phyloP scores from a whole-genome alignment of 2,888 invertebrate species.

The Sericinus montela region DNA sequence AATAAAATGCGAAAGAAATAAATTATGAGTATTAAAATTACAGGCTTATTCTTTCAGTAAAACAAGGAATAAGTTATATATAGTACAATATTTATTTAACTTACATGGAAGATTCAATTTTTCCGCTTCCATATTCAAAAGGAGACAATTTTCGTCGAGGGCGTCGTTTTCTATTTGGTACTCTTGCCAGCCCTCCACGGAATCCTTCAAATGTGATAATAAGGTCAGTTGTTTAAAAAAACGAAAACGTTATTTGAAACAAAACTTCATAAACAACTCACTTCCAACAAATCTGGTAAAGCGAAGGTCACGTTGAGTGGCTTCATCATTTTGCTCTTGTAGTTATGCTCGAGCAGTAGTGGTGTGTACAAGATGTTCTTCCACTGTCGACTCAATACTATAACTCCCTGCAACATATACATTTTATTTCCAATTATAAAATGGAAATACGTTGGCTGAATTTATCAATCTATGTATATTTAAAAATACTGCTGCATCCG shows the following conservation, averaged over 20 bases:
- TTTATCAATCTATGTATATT: too few species aligned
- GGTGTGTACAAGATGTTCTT: constrained; percentile 97
- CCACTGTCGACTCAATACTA: constrained; percentile 97
- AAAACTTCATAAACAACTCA: constrained; percentile 36
- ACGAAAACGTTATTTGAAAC: too few species aligned
- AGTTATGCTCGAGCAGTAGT: constrained; percentile 91
- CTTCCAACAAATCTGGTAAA: constrained; percentile 90
- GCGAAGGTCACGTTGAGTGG: constrained; percentile 94
- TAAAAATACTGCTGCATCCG: too few species aligned
- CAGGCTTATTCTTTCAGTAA: too few species aligned
- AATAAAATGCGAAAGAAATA: too few species aligned
- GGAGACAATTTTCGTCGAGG: constrained; percentile 68
- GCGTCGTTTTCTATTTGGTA: constrained; percentile 62
- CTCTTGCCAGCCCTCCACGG: constrained; percentile 70
- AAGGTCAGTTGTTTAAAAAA: too few species aligned
- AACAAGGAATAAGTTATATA: too few species aligned
- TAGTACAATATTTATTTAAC: too few species aligned
- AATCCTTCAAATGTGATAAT: constrained; percentile 43
- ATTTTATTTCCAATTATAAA: too few species aligned
- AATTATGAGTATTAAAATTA: too few species aligned
- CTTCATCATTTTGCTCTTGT: constrained; percentile 89
- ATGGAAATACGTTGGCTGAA: too few species aligned
- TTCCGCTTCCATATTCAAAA: constrained; percentile 65
- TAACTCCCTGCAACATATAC: constrained; percentile 85
- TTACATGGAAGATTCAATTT: constrained; percentile 58